phyloP scores from a whole-genome alignment of 2,888 invertebrate genomes.

The Exephanes ischioxanthus region DNA sequence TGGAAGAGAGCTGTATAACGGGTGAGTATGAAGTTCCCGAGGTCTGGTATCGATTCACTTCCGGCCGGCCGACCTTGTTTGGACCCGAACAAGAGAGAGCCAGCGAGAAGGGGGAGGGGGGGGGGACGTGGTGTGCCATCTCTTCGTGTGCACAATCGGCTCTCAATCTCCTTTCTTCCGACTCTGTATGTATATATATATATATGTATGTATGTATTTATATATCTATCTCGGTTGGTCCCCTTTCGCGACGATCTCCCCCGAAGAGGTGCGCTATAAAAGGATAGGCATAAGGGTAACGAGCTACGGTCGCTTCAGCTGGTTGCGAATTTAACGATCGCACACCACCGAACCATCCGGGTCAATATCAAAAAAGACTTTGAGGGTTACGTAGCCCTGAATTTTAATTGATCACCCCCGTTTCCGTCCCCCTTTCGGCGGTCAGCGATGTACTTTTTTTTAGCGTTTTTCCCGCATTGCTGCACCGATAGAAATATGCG shows the following conservation, averaged over 20 bases:
- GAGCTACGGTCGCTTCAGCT: slow-evolving; percentile 17
- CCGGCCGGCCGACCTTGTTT: slow-evolving; percentile 61
- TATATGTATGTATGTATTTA: not conserved
- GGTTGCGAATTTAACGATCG: slow-evolving; percentile 32
- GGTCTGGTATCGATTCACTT: slow-evolving; percentile 66
- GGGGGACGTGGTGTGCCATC: slow-evolving; percentile 30
- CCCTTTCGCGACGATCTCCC: slow-evolving; percentile 10
- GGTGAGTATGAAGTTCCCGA: slow-evolving; percentile 51
- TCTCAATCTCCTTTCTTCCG: slow-evolving; percentile 47
- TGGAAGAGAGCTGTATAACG: slow-evolving; percentile 40
- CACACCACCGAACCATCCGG: slow-evolving; percentile 10
- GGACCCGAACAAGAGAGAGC: slow-evolving; percentile 17
- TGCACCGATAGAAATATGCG: not conserved
- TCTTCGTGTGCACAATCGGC: slow-evolving; percentile 46
- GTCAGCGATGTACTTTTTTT: slow-evolving; percentile 18
- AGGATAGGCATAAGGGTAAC: slow-evolving; percentile 37
- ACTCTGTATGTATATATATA: not conserved
- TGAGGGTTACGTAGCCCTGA: slow-evolving; percentile 15
- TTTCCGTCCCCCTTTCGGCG: slow-evolving; percentile 5
- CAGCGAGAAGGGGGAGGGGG: not conserved
- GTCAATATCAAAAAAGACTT: slow-evolving; percentile 30
- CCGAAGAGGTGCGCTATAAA: slow-evolving; percentile 21
- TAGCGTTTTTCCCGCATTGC: not conserved
- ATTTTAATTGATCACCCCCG: slow-evolving; percentile 44
- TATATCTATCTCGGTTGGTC: slow-evolving; percentile 17